phyloP scores from a whole-genome alignment of 2,797 vertebrate genomes.

The Knipowitschia caucasica region DNA sequence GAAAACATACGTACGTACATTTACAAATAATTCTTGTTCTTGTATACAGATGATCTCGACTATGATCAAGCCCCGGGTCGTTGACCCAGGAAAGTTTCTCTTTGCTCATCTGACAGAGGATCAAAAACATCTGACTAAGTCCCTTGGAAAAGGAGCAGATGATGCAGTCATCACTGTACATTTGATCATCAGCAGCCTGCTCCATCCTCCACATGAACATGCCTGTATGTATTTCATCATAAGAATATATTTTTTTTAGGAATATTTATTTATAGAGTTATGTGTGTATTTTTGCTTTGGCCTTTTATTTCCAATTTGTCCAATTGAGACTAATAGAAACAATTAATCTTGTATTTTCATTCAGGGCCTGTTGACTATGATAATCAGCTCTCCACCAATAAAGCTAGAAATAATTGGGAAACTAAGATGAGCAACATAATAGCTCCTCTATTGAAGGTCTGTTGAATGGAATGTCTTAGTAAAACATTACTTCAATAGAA shows the following conservation, averaged over 20 bases:
- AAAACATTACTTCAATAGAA: not conserved
- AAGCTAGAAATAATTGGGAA: conserved; percentile 87
- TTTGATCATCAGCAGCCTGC: conserved; percentile 74
- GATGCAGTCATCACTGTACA: conserved; percentile 78
- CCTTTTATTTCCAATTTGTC: too few species aligned
- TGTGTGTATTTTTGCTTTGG: not conserved
- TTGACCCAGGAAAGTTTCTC: conserved; percentile 71
- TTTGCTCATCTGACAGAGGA: conserved; percentile 79
- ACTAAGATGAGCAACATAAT: conserved; percentile 70
- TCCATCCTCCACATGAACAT: conserved; percentile 38
- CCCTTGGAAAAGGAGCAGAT: conserved; percentile 83
- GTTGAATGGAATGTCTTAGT: not conserved
- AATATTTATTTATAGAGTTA: not conserved
- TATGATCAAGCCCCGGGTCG: conserved; percentile 80
- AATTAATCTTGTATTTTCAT: conserved; percentile 18
- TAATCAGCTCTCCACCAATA: conserved; percentile 74
- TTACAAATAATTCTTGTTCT: conserved; percentile 11
- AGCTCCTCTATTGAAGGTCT: conserved; percentile 79
- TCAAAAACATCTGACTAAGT: conserved; percentile 76
- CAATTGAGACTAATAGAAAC: too few species aligned
- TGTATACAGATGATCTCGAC: conserved; percentile 29
- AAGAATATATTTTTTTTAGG: not conserved
- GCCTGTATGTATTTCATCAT: conserved; percentile 68
- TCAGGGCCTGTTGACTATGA: conserved; percentile 71
- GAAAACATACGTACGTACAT: too few species aligned